phyloP scores from a whole-genome alignment of 2,113 vertebrate species.

The Halcyon senegalensis region DNA sequence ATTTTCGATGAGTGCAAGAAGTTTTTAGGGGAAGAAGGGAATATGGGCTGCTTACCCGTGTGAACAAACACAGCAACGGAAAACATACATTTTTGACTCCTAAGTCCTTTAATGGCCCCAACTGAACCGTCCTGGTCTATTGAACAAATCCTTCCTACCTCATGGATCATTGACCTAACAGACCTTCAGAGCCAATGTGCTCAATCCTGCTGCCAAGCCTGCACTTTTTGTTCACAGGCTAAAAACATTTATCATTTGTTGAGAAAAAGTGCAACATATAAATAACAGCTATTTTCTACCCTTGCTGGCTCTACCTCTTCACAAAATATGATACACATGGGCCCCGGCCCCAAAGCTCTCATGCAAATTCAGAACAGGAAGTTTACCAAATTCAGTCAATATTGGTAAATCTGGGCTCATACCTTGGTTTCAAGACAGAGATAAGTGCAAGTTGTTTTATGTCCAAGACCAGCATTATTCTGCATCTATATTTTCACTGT shows the following conservation, averaged over 20 bases:
- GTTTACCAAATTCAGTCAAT: neutral
- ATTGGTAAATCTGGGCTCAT: neutral
- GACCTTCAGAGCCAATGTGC: neutral
- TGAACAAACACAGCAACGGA: neutral
- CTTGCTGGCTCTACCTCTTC: neutral
- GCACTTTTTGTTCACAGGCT: neutral
- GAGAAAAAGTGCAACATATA: neutral
- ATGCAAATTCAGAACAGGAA: neutral
- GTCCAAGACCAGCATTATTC: neutral
- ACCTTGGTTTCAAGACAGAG: neutral
- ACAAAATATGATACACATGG: neutral
- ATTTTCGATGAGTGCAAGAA: neutral
- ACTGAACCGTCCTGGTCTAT: neutral
- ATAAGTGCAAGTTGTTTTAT: neutral
- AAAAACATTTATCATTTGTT: neutral
- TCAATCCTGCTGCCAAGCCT: neutral
- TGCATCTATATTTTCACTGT: neutral
- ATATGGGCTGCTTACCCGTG: neutral
- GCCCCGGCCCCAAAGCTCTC: neutral
- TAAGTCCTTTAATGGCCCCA: neutral
- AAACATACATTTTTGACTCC: conserved; percentile 20
- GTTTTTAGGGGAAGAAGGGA: neutral
- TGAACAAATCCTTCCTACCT: conserved; percentile 33
- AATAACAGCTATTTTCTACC: neutral
- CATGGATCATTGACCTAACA: neutral